phyloP scores from a whole-genome alignment of 2,113 vertebrate genomes.

The Anguilla japonica region DNA sequence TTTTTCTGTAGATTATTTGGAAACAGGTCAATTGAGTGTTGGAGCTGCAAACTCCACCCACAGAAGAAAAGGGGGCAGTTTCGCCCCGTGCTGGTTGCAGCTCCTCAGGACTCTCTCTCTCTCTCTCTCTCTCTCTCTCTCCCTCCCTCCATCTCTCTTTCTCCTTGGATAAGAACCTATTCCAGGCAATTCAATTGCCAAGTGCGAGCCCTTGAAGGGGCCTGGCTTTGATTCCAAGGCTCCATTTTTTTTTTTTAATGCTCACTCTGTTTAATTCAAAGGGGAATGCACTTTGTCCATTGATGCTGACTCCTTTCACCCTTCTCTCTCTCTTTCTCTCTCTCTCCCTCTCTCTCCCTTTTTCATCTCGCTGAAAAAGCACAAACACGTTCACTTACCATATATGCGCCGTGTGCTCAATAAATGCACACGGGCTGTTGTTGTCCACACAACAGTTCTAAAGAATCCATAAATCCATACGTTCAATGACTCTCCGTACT shows the following conservation, averaged over 20 bases:
- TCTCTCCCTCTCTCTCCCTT: constrained; percentile 5
- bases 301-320: constrained; percentile 47
- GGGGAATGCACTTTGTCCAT: constrained; percentile 44
- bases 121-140: constrained; percentile 22
- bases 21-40: constrained; percentile 90
- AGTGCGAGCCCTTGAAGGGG: constrained; percentile 57
- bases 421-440: background rate
- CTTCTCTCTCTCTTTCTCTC: constrained; percentile 16
- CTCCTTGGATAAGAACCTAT: constrained; percentile 49
- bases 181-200: constrained; percentile 54
- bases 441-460: background rate
- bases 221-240: constrained; percentile 58
- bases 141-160: constrained; percentile 37
- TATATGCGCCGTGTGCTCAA: background rate
- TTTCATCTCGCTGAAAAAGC: background rate
- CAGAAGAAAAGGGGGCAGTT: constrained; percentile 68
- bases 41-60: constrained; percentile 78
- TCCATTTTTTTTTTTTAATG: constrained; percentile 43
- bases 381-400: constrained; percentile 19
- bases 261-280: constrained; percentile 43
- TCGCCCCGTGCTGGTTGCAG: constrained; percentile 66
- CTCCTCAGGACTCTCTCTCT: constrained; percentile 19
- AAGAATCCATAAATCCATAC: background rate
- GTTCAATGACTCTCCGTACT: background rate
- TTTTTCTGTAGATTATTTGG: constrained; percentile 83